phyloP scores from a whole-genome alignment of 2,113 vertebrate genomes.

The Varanus komodoensis region DNA sequence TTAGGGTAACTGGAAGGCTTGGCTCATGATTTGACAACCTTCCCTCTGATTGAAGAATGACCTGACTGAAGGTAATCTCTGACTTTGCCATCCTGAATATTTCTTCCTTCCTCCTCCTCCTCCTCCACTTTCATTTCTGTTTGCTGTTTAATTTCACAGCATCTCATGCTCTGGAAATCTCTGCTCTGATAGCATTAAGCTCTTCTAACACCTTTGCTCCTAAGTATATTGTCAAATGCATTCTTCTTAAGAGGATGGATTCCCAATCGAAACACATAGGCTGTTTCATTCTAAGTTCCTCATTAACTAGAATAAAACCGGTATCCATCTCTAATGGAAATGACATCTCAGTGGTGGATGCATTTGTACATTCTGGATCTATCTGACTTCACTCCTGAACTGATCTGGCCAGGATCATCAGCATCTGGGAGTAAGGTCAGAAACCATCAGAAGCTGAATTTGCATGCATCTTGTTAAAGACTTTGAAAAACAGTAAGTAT shows the following conservation, averaged over 20 bases:
- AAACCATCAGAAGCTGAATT: background rate
- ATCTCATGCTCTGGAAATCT: constrained; percentile 19
- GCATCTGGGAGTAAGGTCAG: background rate
- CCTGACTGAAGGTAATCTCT: constrained; percentile 5
- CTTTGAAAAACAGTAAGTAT: background rate
- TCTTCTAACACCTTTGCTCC: constrained; percentile 19
- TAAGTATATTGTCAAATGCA: constrained; percentile 1
- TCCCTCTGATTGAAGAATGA: background rate
- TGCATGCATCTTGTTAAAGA: background rate
- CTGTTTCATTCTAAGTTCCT: background rate
- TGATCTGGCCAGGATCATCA: background rate
- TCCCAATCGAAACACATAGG: background rate
- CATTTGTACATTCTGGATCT: background rate
- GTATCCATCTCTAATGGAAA: background rate
- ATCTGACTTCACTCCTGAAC: background rate
- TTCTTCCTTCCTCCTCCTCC: background rate
- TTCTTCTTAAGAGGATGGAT: constrained; percentile 16
- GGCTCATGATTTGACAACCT: constrained; percentile 8
- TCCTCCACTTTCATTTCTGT: background rate
- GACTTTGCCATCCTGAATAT: background rate
- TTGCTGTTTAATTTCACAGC: constrained; percentile 1
- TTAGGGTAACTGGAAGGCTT: background rate
- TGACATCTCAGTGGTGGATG: background rate
- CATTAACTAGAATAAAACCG: constrained; percentile 1
- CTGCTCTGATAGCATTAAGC: background rate